These are phyloP conservation scores for Meloidogyne hapla DNA, from an alignment of 1,140 invertebrate species.

Conservation along the genomic window DNA sequence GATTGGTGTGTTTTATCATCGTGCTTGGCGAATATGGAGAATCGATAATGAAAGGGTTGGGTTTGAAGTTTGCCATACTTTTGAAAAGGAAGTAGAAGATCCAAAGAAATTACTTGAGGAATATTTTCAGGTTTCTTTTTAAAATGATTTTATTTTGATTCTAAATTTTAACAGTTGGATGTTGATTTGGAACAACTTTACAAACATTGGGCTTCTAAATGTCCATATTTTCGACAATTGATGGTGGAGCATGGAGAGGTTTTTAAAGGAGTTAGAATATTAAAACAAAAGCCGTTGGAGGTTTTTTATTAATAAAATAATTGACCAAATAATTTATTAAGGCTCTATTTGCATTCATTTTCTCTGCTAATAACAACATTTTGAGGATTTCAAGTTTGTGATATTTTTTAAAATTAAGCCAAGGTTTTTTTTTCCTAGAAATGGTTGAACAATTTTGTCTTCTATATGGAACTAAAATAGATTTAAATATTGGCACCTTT, in stretches of 20 bases:
- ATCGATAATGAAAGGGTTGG: constrained; percentile 30
- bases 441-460: constrained; percentile 88
- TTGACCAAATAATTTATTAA: constrained; percentile 63
- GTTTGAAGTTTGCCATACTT: constrained; percentile 38
- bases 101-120: constrained; percentile 28
- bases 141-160: constrained; percentile 17
- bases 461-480: constrained; percentile 74
- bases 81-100: constrained; percentile 11
- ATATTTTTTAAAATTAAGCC: neutral
- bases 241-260: constrained; percentile 69
- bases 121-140: constrained; percentile 47
- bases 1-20: constrained; percentile 43
- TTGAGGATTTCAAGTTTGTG: constrained; percentile 60
- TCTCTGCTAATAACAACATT: constrained; percentile 95
- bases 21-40: constrained; percentile 39
- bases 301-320: too few species aligned
- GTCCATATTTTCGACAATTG: constrained; percentile 73
- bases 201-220: constrained; percentile 74
- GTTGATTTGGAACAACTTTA: constrained; percentile 73
- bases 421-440: constrained; percentile 55
- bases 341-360: constrained; percentile 92
- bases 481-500: constrained; percentile 66
- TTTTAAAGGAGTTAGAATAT: constrained; percentile 76
- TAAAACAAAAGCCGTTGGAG: constrained; percentile 83
- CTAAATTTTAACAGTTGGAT: constrained; percentile 33